Evolutionary conservation across 37 sponge, comb jelly and placozoan genomes (phyloP).

Genomic region (Aphrocallistes beatrix): DNA sequence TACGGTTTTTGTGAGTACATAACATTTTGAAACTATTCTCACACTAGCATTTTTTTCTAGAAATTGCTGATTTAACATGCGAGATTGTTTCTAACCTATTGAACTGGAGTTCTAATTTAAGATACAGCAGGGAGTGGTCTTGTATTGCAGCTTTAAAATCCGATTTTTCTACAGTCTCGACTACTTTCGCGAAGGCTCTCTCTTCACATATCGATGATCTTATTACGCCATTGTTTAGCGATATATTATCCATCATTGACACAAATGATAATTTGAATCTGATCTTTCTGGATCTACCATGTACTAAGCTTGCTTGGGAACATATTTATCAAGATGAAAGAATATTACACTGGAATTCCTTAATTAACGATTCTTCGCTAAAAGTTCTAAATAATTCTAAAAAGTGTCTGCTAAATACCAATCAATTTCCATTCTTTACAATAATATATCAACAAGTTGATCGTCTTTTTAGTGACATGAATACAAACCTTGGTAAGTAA

Average conservation of each 20-base stretch:
- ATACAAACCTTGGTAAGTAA: too few relatives aligned
- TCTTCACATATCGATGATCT: neutral
- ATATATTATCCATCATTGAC: neutral
- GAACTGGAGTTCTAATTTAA: neutral
- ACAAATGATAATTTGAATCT: neutral
- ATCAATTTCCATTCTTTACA: too few relatives aligned
- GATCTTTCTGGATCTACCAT: neutral
- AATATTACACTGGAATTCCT: too few relatives aligned
- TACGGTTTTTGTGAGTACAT: too few relatives aligned
- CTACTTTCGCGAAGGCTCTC: neutral
- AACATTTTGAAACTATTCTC: too few relatives aligned
- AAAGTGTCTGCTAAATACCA: too few relatives aligned
- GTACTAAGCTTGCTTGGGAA: neutral
- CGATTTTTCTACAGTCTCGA: neutral
- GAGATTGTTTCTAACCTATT: neutral
- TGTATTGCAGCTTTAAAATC: neutral
- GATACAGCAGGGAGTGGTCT: neutral
- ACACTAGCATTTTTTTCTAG: neutral
- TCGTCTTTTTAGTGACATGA: too few relatives aligned
- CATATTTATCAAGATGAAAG: neutral
- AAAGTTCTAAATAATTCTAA: too few relatives aligned
- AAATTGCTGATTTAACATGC: neutral
- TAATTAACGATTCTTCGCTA: too few relatives aligned
- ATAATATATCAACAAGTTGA: too few relatives aligned
- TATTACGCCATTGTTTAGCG: neutral